Conservation (phyloP, 1,140 invertebrate genomes). For the Hylyphantes graminicola region DNA sequence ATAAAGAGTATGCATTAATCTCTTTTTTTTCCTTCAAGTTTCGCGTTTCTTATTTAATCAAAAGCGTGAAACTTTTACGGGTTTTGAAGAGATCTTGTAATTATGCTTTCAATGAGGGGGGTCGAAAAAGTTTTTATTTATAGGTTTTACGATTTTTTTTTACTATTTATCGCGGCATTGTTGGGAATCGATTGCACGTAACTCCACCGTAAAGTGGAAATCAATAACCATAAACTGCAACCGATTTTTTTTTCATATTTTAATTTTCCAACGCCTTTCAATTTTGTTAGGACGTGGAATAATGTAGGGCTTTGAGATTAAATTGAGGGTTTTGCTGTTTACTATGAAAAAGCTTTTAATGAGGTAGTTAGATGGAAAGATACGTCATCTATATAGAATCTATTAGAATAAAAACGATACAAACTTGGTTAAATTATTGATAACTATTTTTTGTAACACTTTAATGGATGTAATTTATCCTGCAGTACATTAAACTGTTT, state of each 20-base stretch:
- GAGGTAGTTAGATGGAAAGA: too few relatives aligned
- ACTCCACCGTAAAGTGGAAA: slow-evolving; percentile 40
- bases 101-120: slow-evolving; percentile 39
- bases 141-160: not conserved
- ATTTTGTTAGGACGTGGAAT: slow-evolving; percentile 15
- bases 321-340: slow-evolving; percentile 11
- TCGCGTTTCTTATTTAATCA: slow-evolving; percentile 47
- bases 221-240: slow-evolving; percentile 45
- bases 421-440: too few relatives aligned
- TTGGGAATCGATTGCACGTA: slow-evolving; percentile 40
- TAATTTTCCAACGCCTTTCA: not conserved
- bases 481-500: too few relatives aligned
- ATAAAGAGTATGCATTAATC: slow-evolving; percentile 34
- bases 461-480: too few relatives aligned
- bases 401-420: too few relatives aligned
- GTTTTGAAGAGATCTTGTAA: slow-evolving; percentile 44
- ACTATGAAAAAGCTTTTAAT: not conserved
- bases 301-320: slow-evolving; percentile 31
- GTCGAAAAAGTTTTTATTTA: slow-evolving; percentile 8
- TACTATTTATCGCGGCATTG: not conserved
- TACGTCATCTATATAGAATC: too few relatives aligned
- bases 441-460: too few relatives aligned
- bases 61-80: slow-evolving; percentile 35
- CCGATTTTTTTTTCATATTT: not conserved
- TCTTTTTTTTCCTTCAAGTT: slow-evolving; percentile 35